Conservation (phyloP, 2,888 invertebrate genomes). For the Blastobasis adustella region DNA sequence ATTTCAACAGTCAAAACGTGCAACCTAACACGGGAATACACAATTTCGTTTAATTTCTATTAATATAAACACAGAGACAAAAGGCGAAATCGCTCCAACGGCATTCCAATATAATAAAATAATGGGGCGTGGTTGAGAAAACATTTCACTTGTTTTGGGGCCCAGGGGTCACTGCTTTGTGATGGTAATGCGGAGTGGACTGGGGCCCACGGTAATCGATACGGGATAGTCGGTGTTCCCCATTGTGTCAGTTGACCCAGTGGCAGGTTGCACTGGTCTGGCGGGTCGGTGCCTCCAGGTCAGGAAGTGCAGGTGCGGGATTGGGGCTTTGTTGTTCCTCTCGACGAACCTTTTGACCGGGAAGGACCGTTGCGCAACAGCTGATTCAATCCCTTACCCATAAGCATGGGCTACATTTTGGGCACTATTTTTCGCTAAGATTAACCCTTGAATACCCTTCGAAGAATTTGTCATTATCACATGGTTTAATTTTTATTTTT, state of each 20-base stretch:
- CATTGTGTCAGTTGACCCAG: conserved; percentile 50
- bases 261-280: conserved; percentile 47
- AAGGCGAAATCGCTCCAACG: conserved; percentile 28
- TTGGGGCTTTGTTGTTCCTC: too few species aligned
- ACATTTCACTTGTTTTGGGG: conserved; percentile 36
- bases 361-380: too few species aligned
- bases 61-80: conserved; percentile 16
- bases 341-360: too few species aligned
- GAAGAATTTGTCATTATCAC: too few species aligned
- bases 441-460: too few species aligned
- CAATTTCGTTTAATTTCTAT: not conserved
- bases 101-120: conserved; percentile 5
- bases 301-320: too few species aligned
- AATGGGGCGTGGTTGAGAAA: conserved; percentile 35
- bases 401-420: too few species aligned
- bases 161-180: conserved; percentile 51
- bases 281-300: conserved; percentile 8
- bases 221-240: conserved; percentile 27
- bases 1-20: too few species aligned
- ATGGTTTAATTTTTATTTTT: too few species aligned
- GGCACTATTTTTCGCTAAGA: too few species aligned
- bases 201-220: conserved; percentile 41
- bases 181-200: conserved; percentile 38
- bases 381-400: too few species aligned
- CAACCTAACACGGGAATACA: too few species aligned